These are phyloP conservation scores for Erethizon dorsatum DNA, from an alignment of 2,797 vertebrate species.

Conservation along the genomic window DNA sequence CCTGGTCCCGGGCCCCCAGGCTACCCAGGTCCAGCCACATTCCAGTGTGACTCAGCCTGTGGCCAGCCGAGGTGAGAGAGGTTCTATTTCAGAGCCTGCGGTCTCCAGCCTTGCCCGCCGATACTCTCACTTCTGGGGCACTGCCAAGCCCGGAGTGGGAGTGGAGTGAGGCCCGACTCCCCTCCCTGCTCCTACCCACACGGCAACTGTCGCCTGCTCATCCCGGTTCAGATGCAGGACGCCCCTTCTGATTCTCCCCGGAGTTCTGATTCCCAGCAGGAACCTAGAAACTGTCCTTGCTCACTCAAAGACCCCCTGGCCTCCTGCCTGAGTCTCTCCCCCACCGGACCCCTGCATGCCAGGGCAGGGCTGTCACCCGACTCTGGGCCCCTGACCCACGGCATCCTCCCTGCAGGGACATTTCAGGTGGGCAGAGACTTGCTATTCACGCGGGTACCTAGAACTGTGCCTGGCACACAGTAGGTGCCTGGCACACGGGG, in stretches of 20 bases:
- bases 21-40: background rate
- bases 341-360: background rate
- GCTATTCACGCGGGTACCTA: background rate
- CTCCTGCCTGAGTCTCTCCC: background rate
- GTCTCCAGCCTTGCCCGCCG: background rate
- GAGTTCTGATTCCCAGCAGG: background rate
- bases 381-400: background rate
- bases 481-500: background rate
- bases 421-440: background rate
- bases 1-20: background rate
- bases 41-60: slow-evolving; percentile 73
- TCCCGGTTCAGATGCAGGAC: background rate
- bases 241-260: background rate
- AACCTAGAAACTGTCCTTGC: background rate
- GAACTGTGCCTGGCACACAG: background rate
- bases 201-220: fast-evolving
- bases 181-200: background rate
- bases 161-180: background rate
- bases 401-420: background rate
- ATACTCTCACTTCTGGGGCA: slow-evolving; percentile 62
- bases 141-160: background rate
- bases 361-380: background rate
- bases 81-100: slow-evolving; percentile 70
- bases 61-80: background rate
- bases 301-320: background rate